These are phyloP conservation scores for Xenopus borealis DNA, from an alignment of 2,113 vertebrate species.

Conservation along the genomic window DNA sequence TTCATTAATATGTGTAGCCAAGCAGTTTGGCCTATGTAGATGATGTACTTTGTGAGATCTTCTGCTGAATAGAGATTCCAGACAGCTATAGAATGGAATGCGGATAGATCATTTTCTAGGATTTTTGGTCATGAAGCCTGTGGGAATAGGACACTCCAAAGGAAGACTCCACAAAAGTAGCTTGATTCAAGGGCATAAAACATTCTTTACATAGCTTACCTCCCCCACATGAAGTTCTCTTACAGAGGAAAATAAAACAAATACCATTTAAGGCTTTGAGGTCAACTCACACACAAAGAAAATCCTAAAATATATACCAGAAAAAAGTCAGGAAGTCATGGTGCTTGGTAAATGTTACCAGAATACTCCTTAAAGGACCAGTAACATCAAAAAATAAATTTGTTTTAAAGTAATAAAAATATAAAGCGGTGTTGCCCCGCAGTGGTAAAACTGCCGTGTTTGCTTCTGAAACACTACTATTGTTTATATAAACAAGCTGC, in stretches of 20 bases:
- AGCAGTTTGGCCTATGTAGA: not conserved
- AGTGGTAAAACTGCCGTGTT: too few relatives aligned
- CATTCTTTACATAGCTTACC: slow-evolving; percentile 15
- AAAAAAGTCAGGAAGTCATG: slow-evolving; percentile 17
- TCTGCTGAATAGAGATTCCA: not conserved
- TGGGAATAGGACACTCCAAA: slow-evolving; percentile 15
- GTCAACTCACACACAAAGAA: slow-evolving; percentile 9
- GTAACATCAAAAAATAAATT: too few relatives aligned
- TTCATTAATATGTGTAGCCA: not conserved
- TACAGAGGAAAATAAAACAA: not conserved
- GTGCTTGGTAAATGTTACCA: too few relatives aligned
- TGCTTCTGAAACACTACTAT: too few relatives aligned
- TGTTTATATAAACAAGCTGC: too few relatives aligned
- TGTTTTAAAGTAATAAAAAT: too few relatives aligned
- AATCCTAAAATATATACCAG: slow-evolving; percentile 13
- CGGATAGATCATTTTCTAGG: slow-evolving; percentile 16
- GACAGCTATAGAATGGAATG: slow-evolving; percentile 20
- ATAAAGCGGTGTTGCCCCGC: too few relatives aligned
- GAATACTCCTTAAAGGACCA: too few relatives aligned
- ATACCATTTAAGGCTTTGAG: slow-evolving; percentile 44
- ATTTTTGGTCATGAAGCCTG: slow-evolving; percentile 12
- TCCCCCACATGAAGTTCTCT: too few relatives aligned
- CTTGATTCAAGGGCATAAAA: slow-evolving; percentile 27
- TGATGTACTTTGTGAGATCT: not conserved
- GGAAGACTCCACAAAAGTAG: slow-evolving; percentile 18